Percentiles rank a stretch among this genome's conserved stretches.
Conservation (phyloP, 2,888 invertebrate species). For the Falcaria lacertinaria region DNA sequence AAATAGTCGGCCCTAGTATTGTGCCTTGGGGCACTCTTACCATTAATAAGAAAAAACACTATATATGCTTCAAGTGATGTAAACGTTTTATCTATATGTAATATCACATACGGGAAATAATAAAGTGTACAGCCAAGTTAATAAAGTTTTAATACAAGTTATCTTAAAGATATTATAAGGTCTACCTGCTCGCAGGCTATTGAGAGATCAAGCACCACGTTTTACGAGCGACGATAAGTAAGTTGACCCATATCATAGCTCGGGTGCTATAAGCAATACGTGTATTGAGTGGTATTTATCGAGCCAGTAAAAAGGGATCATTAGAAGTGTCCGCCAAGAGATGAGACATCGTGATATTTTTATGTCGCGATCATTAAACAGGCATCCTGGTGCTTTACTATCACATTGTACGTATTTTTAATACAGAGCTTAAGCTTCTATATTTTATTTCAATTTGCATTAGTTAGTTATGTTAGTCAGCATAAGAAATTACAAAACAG, state of each 20-base stretch:
- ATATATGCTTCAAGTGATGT: too few relatives aligned
- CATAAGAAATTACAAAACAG: too few relatives aligned
- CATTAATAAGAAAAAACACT: too few relatives aligned
- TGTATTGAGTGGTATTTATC: slow-evolving; percentile 41
- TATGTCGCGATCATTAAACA: slow-evolving; percentile 31
- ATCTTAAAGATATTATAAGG: background rate
- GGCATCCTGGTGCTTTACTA: slow-evolving; percentile 13
- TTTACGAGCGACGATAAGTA: slow-evolving; percentile 1
- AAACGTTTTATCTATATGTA: too few relatives aligned
- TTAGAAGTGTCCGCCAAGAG: slow-evolving; percentile 27
- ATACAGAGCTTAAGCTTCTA: background rate
- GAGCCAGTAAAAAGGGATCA: slow-evolving; percentile 32
- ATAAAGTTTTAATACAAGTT: background rate
- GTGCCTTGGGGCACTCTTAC: too few relatives aligned
- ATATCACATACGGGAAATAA: background rate
- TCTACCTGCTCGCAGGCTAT: background rate
- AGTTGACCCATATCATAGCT: slow-evolving; percentile 4
- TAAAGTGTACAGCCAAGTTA: background rate
- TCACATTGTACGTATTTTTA: background rate
- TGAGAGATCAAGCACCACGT: slow-evolving; percentile 1
- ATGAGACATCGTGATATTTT: slow-evolving; percentile 40
- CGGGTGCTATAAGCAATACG: slow-evolving; percentile 29
- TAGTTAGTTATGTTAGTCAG: too few relatives aligned
- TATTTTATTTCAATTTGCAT: background rate
- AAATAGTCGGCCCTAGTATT: too few relatives aligned